Evolutionary conservation across 2,113 vertebrate genomes (phyloP), one percentile per base, ranked within the genome.

Genomic region (Hylia prasina): DNA sequence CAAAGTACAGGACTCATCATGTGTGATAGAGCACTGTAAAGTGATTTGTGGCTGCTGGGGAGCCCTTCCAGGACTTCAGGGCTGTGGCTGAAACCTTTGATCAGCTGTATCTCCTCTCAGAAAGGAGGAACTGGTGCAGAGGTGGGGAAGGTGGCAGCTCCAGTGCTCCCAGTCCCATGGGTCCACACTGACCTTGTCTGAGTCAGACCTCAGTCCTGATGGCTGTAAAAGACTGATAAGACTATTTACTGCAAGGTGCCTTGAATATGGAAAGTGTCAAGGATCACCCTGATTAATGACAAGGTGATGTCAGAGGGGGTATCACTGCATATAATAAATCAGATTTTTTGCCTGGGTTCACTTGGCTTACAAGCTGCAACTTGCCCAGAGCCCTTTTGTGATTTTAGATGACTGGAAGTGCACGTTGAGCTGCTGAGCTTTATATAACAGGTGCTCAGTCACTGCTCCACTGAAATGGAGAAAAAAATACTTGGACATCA

Each of bases 41-140:
- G 39, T 15, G 44, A 84, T 73, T 65, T 87, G 57, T 89, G 72
- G 56, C 48, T 92, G 45, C 90, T 53, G 73, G 37, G 31, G 64
- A 83, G n/a, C 19, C 69, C 39, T 87, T 27, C 76, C 68, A 68
- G 23, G 53, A 48, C 11, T 53, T 50, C 72, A 87, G 92, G 92
- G 90, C 85, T 90, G 88, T 93, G 92, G 44, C 76, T 92, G 76
- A 89, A 95, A 97, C 93, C 96, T 96, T 96, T 96, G 92, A 60
- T 75, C 93, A 76, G 73, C 28, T 94, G 33, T 65, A 65, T 79
- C 3, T 0, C 18, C 39, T 66, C 79, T 56, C 25, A 90, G 72
- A 3, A 40, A 37, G 73, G 54, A 50, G 64, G 47, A 37, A 58
- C 68, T 66, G 37, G 65, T 71, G 28, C 64, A 40, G 31, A 60